These are phyloP conservation scores for Peromyscus leucopus DNA, from an alignment of 2,113 vertebrate genomes.

Conservation along the genomic window DNA sequence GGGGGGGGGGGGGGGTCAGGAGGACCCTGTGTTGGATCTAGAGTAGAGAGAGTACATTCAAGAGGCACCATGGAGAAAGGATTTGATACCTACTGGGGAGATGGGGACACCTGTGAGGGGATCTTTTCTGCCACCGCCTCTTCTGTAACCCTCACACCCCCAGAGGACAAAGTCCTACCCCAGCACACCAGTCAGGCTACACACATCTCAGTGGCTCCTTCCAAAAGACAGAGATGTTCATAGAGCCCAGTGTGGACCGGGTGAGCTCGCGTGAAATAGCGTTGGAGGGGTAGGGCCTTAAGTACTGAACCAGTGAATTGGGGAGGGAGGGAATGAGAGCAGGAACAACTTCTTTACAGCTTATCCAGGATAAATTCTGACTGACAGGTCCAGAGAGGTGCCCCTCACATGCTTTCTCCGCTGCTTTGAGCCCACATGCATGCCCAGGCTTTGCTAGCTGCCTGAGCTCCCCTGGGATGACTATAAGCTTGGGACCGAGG, in stretches of 20 bases:
- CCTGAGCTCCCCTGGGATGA: background rate
- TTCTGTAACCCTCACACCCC: background rate
- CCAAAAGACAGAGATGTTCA: background rate
- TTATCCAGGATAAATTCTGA: background rate
- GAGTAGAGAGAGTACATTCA: background rate
- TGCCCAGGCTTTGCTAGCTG: background rate
- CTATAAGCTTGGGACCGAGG: background rate
- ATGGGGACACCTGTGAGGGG: background rate
- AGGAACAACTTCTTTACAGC: background rate
- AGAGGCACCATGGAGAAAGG: background rate
- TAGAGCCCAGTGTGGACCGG: background rate
- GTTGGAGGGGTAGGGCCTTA: background rate
- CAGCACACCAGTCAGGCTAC: background rate
- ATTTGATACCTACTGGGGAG: background rate
- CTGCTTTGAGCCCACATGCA: background rate
- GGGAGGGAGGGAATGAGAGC: background rate
- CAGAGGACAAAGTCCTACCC: background rate
- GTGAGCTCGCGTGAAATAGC: background rate
- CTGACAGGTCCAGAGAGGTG: background rate
- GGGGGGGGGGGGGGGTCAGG: background rate
- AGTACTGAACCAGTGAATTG: background rate
- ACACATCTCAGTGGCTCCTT: background rate
- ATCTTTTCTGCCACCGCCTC: background rate
- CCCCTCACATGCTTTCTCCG: too few relatives aligned
- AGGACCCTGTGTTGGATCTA: accelerated